These are phyloP conservation scores for Ranitomeya variabilis DNA, from an alignment of 2,113 vertebrate species.

Conservation along the genomic window DNA sequence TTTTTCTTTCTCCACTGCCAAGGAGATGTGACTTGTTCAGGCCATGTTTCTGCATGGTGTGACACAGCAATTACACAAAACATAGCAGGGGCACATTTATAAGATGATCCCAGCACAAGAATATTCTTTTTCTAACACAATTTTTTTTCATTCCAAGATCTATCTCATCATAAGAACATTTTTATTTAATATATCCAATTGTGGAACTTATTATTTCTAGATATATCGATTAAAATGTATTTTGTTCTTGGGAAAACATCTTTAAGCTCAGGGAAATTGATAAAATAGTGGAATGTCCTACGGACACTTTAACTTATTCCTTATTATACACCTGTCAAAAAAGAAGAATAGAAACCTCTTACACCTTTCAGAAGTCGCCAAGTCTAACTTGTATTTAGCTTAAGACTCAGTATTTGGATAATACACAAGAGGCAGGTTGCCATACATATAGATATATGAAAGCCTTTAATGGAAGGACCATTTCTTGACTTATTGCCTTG, in stretches of 20 bases:
- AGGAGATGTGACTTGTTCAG: no score
- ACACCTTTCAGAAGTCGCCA: not conserved
- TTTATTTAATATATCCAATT: no score
- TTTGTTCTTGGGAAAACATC: not conserved
- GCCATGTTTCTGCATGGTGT: no score
- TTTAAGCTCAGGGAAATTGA: not conserved
- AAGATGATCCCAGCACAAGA: no score
- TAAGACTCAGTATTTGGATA: conserved; percentile 15
- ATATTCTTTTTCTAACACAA: no score
- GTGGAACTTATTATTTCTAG: no score
- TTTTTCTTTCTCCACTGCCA: no score
- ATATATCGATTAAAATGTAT: no score
- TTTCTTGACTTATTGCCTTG: conserved; percentile 35
- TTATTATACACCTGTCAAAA: conserved; percentile 4
- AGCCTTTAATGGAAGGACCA: conserved; percentile 21
- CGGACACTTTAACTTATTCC: not conserved
- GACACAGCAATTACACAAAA: no score
- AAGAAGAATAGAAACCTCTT: conserved; percentile 26
- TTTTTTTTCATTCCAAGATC: no score
- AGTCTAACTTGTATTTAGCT: conserved; percentile 16
- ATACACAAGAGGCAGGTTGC: conserved; percentile 32
- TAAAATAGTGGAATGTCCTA: not conserved
- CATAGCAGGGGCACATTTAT: no score
- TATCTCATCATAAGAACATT: no score
- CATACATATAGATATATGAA: conserved; percentile 36